phyloP scores from a whole-genome alignment of 2,113 vertebrate genomes.

The Corythornis vintsioides region DNA sequence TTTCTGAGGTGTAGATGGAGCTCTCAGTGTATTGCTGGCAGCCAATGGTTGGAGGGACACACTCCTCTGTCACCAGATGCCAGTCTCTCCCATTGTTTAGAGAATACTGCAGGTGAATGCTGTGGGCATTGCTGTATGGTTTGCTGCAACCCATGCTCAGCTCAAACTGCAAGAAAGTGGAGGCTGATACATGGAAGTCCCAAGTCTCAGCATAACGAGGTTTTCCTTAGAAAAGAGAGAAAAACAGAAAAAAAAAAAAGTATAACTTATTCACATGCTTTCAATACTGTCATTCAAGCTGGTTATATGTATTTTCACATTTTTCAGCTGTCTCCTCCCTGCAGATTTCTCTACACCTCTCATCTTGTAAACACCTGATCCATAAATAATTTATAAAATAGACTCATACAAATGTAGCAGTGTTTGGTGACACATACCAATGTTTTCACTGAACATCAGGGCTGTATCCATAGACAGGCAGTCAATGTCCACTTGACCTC shows the following conservation, averaged over 20 bases:
- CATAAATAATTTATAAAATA: background rate
- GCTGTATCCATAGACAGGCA: slow-evolving; percentile 94
- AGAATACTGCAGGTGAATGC: slow-evolving; percentile 90
- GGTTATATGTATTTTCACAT: background rate
- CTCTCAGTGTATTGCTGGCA: slow-evolving; percentile 92
- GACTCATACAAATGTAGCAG: background rate
- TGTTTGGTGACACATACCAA: slow-evolving; percentile 71
- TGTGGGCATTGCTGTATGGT: slow-evolving; percentile 83
- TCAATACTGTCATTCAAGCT: background rate
- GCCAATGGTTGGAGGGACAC: slow-evolving; percentile 94
- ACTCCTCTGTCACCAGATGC: slow-evolving; percentile 92
- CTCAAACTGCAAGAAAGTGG: slow-evolving; percentile 95
- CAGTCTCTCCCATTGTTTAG: slow-evolving; percentile 92
- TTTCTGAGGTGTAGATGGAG: slow-evolving; percentile 89
- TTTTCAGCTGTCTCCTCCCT: background rate
- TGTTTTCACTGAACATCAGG: slow-evolving; percentile 89
- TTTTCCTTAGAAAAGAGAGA: slow-evolving; percentile 80
- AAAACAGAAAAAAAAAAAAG: background rate
- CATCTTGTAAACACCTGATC: background rate
- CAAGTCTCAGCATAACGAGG: slow-evolving; percentile 96
- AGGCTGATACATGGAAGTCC: slow-evolving; percentile 94
- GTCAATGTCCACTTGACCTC: slow-evolving; percentile 92
- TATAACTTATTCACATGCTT: background rate
- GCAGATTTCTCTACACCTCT: background rate
- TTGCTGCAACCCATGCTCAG: slow-evolving; percentile 96